Evolutionary conservation across 1,140 invertebrate species (phyloP).

Genomic region (Cydia splendana): DNA sequence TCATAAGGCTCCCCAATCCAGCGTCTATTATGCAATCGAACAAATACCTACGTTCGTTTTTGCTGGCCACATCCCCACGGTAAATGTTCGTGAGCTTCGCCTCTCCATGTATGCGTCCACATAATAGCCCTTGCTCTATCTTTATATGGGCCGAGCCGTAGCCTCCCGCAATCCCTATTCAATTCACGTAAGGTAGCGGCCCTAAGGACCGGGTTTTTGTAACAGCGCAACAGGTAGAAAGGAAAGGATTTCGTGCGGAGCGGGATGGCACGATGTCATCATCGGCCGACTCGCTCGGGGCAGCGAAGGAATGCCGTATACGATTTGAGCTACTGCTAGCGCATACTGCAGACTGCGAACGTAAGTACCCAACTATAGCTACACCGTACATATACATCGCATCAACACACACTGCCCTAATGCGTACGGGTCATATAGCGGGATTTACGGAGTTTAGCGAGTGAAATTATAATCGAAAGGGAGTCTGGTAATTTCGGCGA

Average conservation of each 20-base stretch:
- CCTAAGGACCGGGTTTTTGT: constrained; percentile 78
- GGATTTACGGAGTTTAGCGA: constrained; percentile 75
- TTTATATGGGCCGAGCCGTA: constrained; percentile 77
- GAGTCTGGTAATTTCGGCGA: constrained; percentile 75
- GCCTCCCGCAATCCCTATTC: constrained; percentile 75
- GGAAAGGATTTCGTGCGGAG: constrained; percentile 76
- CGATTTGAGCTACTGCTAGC: constrained; percentile 74
- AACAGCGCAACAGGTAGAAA: constrained; percentile 79
- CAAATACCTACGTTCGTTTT: constrained; percentile 53
- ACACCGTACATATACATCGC: constrained; percentile 58
- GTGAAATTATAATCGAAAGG: constrained; percentile 79
- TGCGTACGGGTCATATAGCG: constrained; percentile 78
- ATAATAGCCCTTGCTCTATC: constrained; percentile 74
- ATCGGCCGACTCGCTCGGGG: constrained; percentile 59
- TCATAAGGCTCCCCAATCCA: constrained; percentile 58
- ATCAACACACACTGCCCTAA: constrained; percentile 78
- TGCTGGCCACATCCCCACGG: constrained; percentile 64
- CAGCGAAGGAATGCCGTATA: constrained; percentile 74
- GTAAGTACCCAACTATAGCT: constrained; percentile 51
- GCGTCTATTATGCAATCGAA: constrained; percentile 71
- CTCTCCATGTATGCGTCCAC: constrained; percentile 49
- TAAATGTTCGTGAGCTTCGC: constrained; percentile 60
- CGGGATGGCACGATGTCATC: constrained; percentile 59
- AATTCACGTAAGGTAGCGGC: constrained; percentile 78
- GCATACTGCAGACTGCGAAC: constrained; percentile 58